Evolutionary conservation across 2,797 vertebrate species (phyloP).

Genomic region (Intellagama lesueurii): DNA sequence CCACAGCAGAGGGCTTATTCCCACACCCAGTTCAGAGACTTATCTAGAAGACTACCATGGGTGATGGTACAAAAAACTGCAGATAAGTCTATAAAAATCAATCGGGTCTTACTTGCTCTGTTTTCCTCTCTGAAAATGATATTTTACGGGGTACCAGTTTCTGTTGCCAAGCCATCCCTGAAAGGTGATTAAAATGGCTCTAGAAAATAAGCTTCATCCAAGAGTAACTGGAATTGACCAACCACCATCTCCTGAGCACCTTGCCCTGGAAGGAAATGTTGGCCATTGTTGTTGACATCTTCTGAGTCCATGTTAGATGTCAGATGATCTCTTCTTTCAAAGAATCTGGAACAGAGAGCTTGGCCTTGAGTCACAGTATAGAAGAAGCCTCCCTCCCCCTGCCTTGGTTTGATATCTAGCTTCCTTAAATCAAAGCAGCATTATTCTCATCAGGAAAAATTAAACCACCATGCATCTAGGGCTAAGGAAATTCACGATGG

Average conservation of each 20-base stretch:
- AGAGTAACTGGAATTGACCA: not conserved
- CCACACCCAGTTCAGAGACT: not conserved
- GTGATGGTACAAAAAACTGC: not conserved
- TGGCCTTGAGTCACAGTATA: constrained; percentile 25
- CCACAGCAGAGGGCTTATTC: not conserved
- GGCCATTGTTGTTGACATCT: not conserved
- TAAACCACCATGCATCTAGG: constrained; percentile 18
- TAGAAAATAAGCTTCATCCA: not conserved
- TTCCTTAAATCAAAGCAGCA: constrained; percentile 44
- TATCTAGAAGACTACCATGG: not conserved
- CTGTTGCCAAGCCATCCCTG: not conserved
- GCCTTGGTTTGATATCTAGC: constrained; percentile 13
- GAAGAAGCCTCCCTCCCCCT: not conserved
- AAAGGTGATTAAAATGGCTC: not conserved
- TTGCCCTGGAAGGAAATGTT: not conserved
- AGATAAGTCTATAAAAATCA: not conserved
- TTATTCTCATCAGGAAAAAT: constrained; percentile 39
- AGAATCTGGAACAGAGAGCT: not conserved
- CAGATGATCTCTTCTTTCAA: not conserved
- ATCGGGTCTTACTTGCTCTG: not conserved
- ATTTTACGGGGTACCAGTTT: not conserved
- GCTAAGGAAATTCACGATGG: constrained; percentile 19
- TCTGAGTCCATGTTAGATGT: not conserved
- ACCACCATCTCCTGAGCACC: not conserved
- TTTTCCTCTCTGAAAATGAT: not conserved